Percentiles rank a stretch among this genome's conserved stretches.
phyloP scores from a whole-genome alignment of 2,113 vertebrate species.

The Proteles cristata region DNA sequence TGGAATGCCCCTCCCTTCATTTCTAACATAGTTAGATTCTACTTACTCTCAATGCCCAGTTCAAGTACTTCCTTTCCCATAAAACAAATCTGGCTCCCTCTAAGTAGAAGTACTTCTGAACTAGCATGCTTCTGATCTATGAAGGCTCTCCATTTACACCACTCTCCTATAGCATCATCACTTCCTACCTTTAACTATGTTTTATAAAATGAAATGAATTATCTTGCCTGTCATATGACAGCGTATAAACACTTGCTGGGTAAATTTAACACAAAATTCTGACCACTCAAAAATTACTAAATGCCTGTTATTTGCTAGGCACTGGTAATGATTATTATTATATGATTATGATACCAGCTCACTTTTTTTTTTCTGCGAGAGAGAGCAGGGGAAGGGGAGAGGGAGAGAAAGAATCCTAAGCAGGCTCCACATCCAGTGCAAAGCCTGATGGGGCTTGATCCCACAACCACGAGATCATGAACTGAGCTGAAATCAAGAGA shows the following conservation, averaged over 20 bases:
- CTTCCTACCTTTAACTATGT: not conserved
- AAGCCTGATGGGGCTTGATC: too few species aligned
- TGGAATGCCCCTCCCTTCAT: constrained; percentile 1
- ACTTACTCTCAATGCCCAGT: not conserved
- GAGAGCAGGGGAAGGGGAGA: too few species aligned
- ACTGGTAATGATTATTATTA: not conserved
- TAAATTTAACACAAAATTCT: constrained; percentile 17
- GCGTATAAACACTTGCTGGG: not conserved
- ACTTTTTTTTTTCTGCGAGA: not conserved
- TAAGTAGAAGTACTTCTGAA: constrained; percentile 35
- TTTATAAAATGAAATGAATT: constrained; percentile 17
- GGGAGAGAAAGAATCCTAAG: too few species aligned
- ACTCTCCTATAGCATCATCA: not conserved
- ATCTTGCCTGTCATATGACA: not conserved
- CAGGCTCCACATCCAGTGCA: too few species aligned
- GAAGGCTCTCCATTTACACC: not conserved
- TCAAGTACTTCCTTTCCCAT: constrained; percentile 35
- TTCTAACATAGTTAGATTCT: constrained; percentile 41
- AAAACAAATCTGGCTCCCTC: constrained; percentile 35
- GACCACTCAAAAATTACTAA: not conserved
- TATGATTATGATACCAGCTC: not conserved
- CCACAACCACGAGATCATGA: too few species aligned
- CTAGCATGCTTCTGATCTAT: not conserved
- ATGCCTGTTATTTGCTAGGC: not conserved
- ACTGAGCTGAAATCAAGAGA: too few species aligned